Percentiles rank a stretch among this genome's conserved stretches.
phyloP scores from a whole-genome alignment of 2,797 vertebrate genomes.

The Tarsius wallacei region DNA sequence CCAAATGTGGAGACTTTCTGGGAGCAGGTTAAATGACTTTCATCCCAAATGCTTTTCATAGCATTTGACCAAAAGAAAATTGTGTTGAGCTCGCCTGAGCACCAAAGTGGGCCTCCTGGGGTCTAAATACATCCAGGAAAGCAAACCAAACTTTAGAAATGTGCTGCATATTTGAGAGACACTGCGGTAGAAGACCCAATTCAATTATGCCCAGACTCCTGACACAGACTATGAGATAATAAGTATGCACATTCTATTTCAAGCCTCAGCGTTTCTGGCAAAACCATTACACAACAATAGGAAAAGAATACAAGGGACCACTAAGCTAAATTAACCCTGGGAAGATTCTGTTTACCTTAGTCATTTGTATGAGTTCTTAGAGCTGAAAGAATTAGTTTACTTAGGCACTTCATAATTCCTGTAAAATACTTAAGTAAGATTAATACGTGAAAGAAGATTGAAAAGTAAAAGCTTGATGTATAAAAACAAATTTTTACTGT shows the following conservation, averaged over 20 bases:
- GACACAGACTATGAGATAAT: background rate
- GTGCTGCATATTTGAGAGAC: background rate
- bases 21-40: background rate
- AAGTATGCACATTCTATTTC: background rate
- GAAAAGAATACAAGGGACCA: background rate
- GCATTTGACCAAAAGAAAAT: background rate
- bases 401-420: conserved; percentile 7
- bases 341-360: background rate
- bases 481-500: background rate
- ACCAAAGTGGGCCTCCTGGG: background rate
- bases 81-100: background rate
- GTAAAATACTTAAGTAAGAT: background rate
- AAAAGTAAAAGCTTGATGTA: conserved; percentile 16
- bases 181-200: background rate
- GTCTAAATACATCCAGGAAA: background rate
- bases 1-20: background rate
- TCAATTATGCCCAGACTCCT: background rate
- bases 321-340: background rate
- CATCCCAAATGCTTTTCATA: background rate
- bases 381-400: background rate
- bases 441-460: background rate
- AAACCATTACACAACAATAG: background rate
- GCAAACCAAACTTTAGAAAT: background rate
- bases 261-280: background rate
- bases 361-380: conserved; percentile 1